phyloP scores from a whole-genome alignment of 2,797 vertebrate genomes.

The Falco peregrinus region DNA sequence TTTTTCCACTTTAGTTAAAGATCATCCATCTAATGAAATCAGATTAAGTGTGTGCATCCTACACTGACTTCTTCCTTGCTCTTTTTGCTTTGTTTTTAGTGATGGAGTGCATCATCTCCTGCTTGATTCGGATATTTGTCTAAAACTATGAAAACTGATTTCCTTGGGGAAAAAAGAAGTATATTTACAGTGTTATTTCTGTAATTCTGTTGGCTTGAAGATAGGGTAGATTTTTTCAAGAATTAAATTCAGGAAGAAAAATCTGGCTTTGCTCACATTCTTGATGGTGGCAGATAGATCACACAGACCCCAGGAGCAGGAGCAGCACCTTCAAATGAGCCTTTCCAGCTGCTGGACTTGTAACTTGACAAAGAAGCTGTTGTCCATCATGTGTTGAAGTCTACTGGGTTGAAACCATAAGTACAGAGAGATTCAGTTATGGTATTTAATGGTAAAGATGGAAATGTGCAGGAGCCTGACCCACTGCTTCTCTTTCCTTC shows the following conservation, averaged over 20 bases:
- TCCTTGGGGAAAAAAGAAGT: background rate
- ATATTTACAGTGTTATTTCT: background rate
- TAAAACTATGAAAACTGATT: background rate
- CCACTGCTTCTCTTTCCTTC: background rate
- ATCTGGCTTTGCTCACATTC: background rate
- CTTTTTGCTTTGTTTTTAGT: background rate
- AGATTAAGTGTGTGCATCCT: background rate
- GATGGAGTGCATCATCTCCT: background rate
- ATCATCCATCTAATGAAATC: background rate
- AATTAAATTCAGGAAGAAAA: background rate
- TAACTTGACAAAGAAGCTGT: background rate
- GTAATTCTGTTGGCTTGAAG: background rate
- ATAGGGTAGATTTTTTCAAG: background rate
- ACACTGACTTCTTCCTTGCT: background rate
- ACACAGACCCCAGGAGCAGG: fast-evolving
- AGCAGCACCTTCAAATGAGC: background rate
- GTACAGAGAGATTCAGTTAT: background rate
- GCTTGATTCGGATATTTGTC: background rate
- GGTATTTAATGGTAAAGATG: background rate
- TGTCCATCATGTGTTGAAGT: background rate
- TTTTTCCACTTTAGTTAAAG: background rate
- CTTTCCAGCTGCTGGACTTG: background rate
- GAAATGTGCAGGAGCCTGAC: background rate
- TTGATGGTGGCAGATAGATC: fast-evolving
- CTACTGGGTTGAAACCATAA: background rate